Evolutionary conservation across 1,140 invertebrate genomes (phyloP).

Genomic region (Temnothorax nylanderi): DNA sequence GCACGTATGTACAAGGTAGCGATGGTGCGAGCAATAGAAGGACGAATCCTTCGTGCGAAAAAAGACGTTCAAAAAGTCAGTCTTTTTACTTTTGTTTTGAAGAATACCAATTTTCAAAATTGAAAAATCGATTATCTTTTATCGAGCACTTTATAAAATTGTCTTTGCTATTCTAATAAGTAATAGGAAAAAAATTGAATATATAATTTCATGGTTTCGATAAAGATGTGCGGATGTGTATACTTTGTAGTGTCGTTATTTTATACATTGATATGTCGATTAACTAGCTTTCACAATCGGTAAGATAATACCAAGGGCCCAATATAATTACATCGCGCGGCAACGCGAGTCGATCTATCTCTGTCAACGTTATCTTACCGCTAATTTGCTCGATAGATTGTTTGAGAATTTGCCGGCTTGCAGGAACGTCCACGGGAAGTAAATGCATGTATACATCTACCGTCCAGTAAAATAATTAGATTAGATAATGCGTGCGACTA

Average conservation of each 20-base stretch:
- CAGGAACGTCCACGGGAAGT: constrained; percentile 12
- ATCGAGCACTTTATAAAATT: background rate
- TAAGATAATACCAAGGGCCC: background rate
- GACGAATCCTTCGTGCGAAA: background rate
- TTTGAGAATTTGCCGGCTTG: constrained; percentile 22
- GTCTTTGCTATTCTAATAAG: background rate
- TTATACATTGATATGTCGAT: background rate
- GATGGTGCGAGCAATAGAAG: background rate
- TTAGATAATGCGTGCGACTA: constrained; percentile 48
- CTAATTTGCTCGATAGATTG: constrained; percentile 83
- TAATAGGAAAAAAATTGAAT: background rate
- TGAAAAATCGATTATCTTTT: background rate
- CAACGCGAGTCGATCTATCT: constrained; percentile 79
- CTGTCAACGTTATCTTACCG: constrained; percentile 83
- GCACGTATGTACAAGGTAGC: background rate
- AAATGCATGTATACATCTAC: constrained; percentile 56
- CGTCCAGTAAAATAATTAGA: constrained; percentile 58
- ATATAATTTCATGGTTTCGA: background rate
- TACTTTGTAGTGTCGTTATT: background rate
- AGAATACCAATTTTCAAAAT: background rate
- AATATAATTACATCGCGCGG: constrained; percentile 80
- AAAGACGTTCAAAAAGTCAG: background rate
- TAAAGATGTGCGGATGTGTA: background rate
- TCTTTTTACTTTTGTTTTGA: background rate
- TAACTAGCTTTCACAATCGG: background rate